phyloP scores from a whole-genome alignment of 2,888 invertebrate genomes.

The Reticulitermes lucifugus region DNA sequence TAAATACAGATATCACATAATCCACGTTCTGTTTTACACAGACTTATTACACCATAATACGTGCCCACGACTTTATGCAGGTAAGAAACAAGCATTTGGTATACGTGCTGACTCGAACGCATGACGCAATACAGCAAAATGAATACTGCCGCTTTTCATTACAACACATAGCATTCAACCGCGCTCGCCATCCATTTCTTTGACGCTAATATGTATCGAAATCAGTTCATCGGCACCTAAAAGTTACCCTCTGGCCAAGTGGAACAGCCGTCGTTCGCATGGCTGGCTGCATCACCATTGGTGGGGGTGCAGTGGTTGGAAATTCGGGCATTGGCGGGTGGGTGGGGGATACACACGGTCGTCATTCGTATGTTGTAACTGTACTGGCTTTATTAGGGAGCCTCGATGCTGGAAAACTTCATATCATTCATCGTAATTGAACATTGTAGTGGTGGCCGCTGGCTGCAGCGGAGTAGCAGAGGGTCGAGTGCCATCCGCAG shows the following conservation, averaged over 20 bases:
- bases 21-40: too few species aligned
- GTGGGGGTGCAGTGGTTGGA: background rate
- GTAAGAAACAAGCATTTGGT: background rate
- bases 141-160: background rate
- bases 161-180: background rate
- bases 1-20: too few species aligned
- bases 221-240: background rate
- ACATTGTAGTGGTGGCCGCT: background rate
- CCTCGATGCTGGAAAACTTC: background rate
- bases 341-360: background rate
- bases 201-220: background rate
- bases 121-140: background rate
- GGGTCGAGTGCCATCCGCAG: conserved; percentile 30
- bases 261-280: background rate
- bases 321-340: background rate
- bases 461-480: conserved; percentile 1
- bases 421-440: background rate
- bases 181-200: background rate
- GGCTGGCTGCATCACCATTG: background rate
- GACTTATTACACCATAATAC: too few species aligned
- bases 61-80: background rate
- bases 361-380: background rate
- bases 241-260: conserved; percentile 23
- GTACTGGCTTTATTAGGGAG: background rate
- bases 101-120: background rate